phyloP scores from a whole-genome alignment of 2,113 vertebrate genomes.

The Rhinolophus ferrumequinum region DNA sequence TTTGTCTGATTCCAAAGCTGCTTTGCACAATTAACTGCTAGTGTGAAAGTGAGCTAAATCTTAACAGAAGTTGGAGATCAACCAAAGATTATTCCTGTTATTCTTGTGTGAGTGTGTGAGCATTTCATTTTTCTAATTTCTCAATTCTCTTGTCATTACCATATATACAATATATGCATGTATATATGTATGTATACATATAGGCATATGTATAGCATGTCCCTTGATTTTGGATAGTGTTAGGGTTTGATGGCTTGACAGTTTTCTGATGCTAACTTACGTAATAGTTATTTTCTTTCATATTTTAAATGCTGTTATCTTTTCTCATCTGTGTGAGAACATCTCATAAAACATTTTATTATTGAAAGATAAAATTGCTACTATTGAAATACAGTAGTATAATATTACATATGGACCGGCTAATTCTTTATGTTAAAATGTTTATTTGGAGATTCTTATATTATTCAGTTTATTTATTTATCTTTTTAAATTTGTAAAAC shows the following conservation, averaged over 20 bases:
- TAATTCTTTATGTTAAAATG: neutral
- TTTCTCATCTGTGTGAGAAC: neutral
- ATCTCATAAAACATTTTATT: neutral
- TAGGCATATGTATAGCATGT: neutral
- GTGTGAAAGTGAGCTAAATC: neutral
- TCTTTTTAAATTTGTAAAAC: neutral
- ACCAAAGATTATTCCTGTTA: neutral
- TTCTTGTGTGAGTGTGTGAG: neutral
- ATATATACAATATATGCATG: neutral
- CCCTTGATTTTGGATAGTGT: neutral
- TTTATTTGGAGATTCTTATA: neutral
- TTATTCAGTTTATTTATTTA: neutral
- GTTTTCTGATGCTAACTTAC: neutral
- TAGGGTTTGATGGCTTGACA: neutral
- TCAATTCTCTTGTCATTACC: neutral
- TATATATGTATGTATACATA: neutral
- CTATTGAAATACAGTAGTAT: neutral
- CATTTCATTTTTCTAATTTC: neutral
- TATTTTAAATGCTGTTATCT: neutral
- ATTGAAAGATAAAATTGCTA: neutral
- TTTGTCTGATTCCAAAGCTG: slow-evolving; percentile 29
- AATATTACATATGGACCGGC: neutral
- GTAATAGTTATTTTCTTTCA: neutral
- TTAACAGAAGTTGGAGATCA: slow-evolving; percentile 1
- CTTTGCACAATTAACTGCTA: neutral